Conservation (phyloP, 2,113 vertebrate genomes). For the Hemicordylus capensis region DNA sequence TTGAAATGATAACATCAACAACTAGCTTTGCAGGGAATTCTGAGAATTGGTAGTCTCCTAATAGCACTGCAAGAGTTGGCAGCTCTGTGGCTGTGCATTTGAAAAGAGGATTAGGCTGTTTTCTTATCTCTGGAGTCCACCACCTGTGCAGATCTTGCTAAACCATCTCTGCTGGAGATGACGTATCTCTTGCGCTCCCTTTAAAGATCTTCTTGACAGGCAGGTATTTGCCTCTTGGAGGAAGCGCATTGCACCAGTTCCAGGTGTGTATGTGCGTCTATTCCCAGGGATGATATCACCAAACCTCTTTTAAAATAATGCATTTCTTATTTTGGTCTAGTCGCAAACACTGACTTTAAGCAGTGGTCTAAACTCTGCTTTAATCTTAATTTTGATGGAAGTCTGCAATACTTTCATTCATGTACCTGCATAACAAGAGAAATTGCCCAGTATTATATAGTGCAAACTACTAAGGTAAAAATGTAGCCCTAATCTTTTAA, state of each 20-base stretch:
- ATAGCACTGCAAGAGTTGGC: neutral
- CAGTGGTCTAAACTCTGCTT: neutral
- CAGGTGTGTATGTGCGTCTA: neutral
- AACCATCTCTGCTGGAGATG: neutral
- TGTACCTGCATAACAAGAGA: neutral
- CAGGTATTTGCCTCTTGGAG: slow-evolving; percentile 20
- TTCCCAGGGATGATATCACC: neutral
- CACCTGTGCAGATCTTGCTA: neutral
- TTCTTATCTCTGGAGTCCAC: slow-evolving; percentile 36
- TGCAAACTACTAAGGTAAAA: neutral
- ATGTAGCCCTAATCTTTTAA: neutral
- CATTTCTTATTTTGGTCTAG: slow-evolving; percentile 19
- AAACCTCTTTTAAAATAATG: neutral
- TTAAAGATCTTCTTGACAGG: slow-evolving; percentile 21
- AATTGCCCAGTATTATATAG: neutral
- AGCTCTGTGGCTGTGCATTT: slow-evolving; percentile 8
- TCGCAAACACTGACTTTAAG: neutral
- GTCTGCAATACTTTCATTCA: neutral
- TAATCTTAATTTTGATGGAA: neutral
- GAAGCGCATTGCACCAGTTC: slow-evolving; percentile 15
- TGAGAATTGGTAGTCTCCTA: neutral
- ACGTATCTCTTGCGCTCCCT: slow-evolving; percentile 15
- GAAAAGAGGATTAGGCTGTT: slow-evolving; percentile 20
- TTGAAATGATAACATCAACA: neutral
- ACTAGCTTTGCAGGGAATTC: neutral